Conservation (phyloP, 2,113 vertebrate species). For the Pitta sordida region DNA sequence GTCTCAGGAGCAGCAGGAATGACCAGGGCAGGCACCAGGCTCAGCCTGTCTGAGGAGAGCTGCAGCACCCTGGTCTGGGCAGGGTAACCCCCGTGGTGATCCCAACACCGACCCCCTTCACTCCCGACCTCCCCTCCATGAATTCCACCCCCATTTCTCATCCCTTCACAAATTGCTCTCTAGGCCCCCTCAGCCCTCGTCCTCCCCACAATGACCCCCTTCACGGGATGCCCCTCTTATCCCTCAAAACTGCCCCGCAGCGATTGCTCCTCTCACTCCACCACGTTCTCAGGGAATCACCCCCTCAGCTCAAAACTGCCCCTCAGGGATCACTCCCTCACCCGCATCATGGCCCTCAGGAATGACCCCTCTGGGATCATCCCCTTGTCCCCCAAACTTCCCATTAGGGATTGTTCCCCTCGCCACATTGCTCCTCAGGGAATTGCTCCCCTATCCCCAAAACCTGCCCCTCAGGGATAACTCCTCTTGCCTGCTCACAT, state of each 20-base stretch:
- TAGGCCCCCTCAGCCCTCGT: neutral
- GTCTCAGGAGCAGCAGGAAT: neutral
- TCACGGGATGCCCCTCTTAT: neutral
- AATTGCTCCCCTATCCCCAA: neutral
- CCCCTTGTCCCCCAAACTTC: neutral
- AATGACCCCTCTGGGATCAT: too few relatives aligned
- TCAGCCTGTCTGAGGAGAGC: neutral
- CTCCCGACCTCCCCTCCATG: neutral
- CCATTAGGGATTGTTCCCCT: neutral
- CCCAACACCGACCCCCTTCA: neutral
- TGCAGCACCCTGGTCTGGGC: neutral
- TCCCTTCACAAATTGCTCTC: neutral
- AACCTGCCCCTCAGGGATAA: neutral
- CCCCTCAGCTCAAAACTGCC: neutral
- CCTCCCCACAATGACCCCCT: neutral
- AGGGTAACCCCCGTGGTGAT: fast-evolving
- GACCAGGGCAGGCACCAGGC: neutral
- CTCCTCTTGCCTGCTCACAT: too few relatives aligned
- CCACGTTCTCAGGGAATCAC: neutral
- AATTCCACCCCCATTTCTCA: neutral
- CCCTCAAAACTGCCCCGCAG: neutral
- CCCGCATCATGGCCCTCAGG: too few relatives aligned
- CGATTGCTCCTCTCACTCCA: neutral
- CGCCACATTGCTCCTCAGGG: neutral
- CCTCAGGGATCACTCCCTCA: neutral